Base-by-base conservation (phyloP, 2,113 vertebrate genomes). In the Dasyornis broadbenti region DNA sequence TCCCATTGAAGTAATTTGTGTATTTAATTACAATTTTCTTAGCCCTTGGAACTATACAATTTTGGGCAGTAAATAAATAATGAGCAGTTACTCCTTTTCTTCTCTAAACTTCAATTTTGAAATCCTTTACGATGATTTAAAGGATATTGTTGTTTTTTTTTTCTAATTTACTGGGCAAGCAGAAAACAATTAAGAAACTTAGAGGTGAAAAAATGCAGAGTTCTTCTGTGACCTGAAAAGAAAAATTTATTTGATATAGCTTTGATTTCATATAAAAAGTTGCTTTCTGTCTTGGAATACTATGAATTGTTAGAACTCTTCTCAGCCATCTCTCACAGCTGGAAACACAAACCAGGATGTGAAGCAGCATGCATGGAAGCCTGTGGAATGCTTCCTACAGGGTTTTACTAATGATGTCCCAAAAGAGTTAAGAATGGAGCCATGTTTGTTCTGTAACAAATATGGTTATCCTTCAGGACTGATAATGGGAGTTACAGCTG, bases 391-490 rank as follows among this genome's bases (percentile, higher is more conserved):
- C 37, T 63, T 82, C 63, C 85, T 91, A 50, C 7, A 37, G 66
- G 13, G 54, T 91, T 86, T 91, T 75, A 80, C 42, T 75, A 42
- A 77, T 82, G 50, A 94, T 6, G 2, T 61, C 91, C 70, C 81
- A 33, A 57, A 81, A 85, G 75, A 90, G 53, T 82, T 72, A 73
- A 79, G 82, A 82, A 53, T 1, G 40, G 80, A 88, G 70, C 88
- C 72, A n/a, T 92, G 63, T 92, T 95, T 89, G 73, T 82, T 87
- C 78, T 95, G 78, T 88, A 92, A 94, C 42, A 80, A 82, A 95
- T 84, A 86, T 0, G 30, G 45, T 57, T 92, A 47, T 80, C 54
- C 70, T 80, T 89, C 79, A 54, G 35, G 42, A 69, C 40, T 85
- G 75, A 39, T 66, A 85, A 90, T 79, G 61, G 84, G 33, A 95